Conservation (phyloP, 2,888 invertebrate species). For the Anorthoa munda region DNA sequence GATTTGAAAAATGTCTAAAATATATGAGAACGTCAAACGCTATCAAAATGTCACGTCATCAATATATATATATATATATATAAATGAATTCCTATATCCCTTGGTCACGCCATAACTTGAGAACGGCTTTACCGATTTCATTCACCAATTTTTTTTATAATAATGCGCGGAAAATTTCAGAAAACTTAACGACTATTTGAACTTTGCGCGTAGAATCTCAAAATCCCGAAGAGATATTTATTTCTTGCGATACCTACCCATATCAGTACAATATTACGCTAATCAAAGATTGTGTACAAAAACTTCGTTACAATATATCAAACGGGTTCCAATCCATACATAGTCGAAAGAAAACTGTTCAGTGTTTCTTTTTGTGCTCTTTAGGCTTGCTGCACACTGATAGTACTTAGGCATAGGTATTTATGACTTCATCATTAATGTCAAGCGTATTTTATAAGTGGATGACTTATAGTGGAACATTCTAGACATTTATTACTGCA, state of each 20-base stretch:
- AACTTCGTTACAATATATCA: slow-evolving; percentile 40
- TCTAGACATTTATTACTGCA: neutral
- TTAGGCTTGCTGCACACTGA: slow-evolving; percentile 6
- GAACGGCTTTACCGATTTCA: too few relatives aligned
- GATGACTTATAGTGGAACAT: slow-evolving; percentile 19
- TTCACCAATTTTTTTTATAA: too few relatives aligned
- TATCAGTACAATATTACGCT: slow-evolving; percentile 26
- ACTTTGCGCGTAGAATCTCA: too few relatives aligned
- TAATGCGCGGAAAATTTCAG: too few relatives aligned
- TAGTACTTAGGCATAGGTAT: slow-evolving; percentile 1
- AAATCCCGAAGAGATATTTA: too few relatives aligned
- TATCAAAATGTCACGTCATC: too few relatives aligned
- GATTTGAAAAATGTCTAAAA: too few relatives aligned
- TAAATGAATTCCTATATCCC: too few relatives aligned
- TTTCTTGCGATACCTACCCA: slow-evolving; percentile 11
- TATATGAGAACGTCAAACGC: too few relatives aligned
- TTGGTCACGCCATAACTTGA: too few relatives aligned
- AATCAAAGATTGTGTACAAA: slow-evolving; percentile 25
- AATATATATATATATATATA: too few relatives aligned
- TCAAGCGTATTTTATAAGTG: neutral
- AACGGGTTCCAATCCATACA: slow-evolving; percentile 32
- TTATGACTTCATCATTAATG: slow-evolving; percentile 8
- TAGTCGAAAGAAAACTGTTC: slow-evolving; percentile 48
- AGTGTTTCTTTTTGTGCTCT: slow-evolving; percentile 17
- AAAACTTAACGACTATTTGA: too few relatives aligned